A percentile compares a stretch with the other conserved stretches of the same genome.
Evolutionary conservation across 2,888 invertebrate genomes (phyloP).

Genomic region (Aethes cnicana): DNA sequence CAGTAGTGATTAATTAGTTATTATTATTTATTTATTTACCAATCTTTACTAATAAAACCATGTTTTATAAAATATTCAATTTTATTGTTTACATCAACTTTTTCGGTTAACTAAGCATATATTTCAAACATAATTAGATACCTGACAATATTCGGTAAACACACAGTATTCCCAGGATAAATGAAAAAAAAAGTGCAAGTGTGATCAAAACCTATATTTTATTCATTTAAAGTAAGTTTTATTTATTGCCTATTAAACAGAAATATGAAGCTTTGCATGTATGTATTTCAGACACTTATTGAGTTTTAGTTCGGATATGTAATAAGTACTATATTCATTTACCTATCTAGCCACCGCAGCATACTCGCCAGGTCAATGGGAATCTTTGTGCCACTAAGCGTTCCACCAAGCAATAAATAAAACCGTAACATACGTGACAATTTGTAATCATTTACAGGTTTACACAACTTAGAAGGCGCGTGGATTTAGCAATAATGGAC

Average conservation of each 20-base stretch:
- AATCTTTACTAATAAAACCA: slow-evolving; percentile 44
- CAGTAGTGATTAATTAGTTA: slow-evolving; percentile 72
- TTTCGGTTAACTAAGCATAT: slow-evolving; percentile 53
- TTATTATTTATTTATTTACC: slow-evolving; percentile 31
- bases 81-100: slow-evolving; percentile 71
- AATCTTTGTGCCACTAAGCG: slow-evolving; percentile 10
- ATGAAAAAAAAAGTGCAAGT: slow-evolving; percentile 14
- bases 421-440: background rate
- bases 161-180: slow-evolving; percentile 4
- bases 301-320: slow-evolving; percentile 26
- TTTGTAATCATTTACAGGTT: background rate
- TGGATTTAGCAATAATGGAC: no score
- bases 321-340: slow-evolving; percentile 32
- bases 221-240: slow-evolving; percentile 7
- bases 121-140: slow-evolving; percentile 41
- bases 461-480: background rate
- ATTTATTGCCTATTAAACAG: slow-evolving; percentile 15
- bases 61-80: slow-evolving; percentile 65
- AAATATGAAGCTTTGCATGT: slow-evolving; percentile 13
- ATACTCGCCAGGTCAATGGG: background rate
- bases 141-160: slow-evolving; percentile 24
- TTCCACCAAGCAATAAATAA: slow-evolving; percentile 31
- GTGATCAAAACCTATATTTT: slow-evolving; percentile 9
- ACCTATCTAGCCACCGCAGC: slow-evolving; percentile 10
- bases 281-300: slow-evolving; percentile 1